These are phyloP conservation scores for Rhorus exstirpatorius DNA, from an alignment of 2,888 invertebrate genomes.

Conservation along the genomic window DNA sequence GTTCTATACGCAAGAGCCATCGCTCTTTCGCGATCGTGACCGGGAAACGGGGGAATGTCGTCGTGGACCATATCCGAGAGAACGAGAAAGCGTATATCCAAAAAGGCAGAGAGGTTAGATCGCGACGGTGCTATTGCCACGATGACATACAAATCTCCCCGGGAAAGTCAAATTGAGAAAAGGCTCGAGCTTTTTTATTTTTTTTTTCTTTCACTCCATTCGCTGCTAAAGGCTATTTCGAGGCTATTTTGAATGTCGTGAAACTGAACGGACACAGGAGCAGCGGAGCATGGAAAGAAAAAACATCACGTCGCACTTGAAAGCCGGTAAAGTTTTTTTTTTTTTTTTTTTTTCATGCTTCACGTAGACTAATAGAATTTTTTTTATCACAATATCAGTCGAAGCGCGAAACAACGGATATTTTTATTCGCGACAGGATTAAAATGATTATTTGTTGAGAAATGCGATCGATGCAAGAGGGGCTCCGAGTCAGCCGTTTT, in stretches of 20 bases:
- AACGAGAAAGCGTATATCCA: conserved; percentile 50
- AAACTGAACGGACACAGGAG: not conserved
- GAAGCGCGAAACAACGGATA: not conserved
- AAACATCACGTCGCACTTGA: conserved; percentile 36
- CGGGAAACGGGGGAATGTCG: conserved; percentile 72
- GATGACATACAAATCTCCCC: not conserved
- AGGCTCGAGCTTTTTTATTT: conserved; percentile 51
- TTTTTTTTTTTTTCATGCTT: conserved; percentile 29
- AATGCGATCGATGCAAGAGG: no score
- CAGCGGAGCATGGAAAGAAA: conserved; percentile 9
- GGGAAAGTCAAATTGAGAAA: conserved; percentile 53
- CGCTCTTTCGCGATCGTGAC: conserved; percentile 74
- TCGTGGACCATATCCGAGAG: conserved; percentile 62
- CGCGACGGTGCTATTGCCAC: conserved; percentile 35
- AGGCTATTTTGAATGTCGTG: conserved; percentile 38
- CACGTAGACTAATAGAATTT: conserved; percentile 13
- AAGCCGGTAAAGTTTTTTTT: conserved; percentile 15
- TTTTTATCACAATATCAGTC: no score
- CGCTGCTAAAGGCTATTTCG: conserved; percentile 39
- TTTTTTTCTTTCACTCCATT: conserved; percentile 25
- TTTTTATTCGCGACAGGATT: no score
- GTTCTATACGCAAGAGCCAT: conserved; percentile 66
- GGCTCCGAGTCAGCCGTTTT: no score
- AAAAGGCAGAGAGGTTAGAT: conserved; percentile 46
- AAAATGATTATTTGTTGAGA: no score